Evolutionary conservation across 1,140 invertebrate genomes (phyloP).

Genomic region (Aphis craccivora): DNA sequence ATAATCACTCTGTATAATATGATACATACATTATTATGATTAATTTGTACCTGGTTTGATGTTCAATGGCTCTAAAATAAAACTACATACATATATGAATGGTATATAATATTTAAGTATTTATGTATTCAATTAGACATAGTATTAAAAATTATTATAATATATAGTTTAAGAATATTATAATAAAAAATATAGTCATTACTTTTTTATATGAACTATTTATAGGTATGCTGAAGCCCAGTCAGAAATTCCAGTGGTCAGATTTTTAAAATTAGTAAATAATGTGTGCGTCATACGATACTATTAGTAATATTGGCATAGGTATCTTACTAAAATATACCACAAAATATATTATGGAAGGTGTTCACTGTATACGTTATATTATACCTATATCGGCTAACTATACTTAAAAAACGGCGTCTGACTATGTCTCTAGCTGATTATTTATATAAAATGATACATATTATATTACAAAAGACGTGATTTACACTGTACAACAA

Average conservation of each 20-base stretch:
- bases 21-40: too few relatives aligned
- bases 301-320: conserved; percentile 7
- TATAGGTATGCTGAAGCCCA: neutral
- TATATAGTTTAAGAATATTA: neutral
- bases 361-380: neutral
- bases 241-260: conserved; percentile 4
- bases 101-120: neutral
- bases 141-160: neutral
- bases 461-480: neutral
- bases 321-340: neutral
- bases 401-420: too few relatives aligned
- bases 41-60: neutral
- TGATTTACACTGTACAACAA: neutral
- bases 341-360: neutral
- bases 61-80: neutral
- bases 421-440: neutral
- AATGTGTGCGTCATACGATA: neutral
- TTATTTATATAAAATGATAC: neutral
- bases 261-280: conserved; percentile 15
- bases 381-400: too few relatives aligned
- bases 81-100: neutral
- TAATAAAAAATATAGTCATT: neutral
- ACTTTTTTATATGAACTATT: conserved; percentile 1
- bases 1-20: neutral
- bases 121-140: neutral